A percentile compares a stretch with the other conserved stretches of the same genome.
Conservation (phyloP, 2,113 vertebrate species). For the Otis tarda region DNA sequence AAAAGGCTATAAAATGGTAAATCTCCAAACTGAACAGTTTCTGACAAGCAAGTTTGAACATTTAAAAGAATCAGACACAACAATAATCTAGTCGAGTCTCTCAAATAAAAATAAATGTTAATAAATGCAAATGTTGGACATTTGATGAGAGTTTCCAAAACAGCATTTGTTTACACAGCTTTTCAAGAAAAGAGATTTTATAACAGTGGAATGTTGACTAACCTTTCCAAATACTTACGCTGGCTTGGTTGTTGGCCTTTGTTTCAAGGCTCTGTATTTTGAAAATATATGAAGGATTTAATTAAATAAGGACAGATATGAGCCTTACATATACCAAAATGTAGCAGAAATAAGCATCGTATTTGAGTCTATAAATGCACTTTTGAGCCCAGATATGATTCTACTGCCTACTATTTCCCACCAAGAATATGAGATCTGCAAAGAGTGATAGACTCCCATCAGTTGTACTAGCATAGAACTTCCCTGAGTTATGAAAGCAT, state of each 20-base stretch:
- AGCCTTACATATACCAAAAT: neutral
- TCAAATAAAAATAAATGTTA: constrained; percentile 19
- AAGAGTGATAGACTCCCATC: neutral
- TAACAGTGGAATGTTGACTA: constrained; percentile 2
- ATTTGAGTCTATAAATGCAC: neutral
- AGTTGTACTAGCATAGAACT: neutral
- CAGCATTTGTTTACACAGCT: constrained; percentile 15
- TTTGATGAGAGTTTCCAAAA: constrained; percentile 31
- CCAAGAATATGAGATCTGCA: neutral
- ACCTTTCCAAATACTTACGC: constrained; percentile 10
- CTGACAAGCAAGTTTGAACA: neutral
- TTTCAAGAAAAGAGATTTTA: constrained; percentile 34
- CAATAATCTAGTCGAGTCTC: neutral
- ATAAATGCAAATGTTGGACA: constrained; percentile 4
- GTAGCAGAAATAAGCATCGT: neutral
- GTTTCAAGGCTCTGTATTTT: neutral
- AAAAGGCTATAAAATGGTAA: neutral
- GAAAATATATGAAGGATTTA: neutral
- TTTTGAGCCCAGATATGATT: neutral
- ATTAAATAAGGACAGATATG: neutral
- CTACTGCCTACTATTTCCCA: neutral
- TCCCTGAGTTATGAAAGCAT: neutral
- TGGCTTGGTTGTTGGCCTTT: neutral
- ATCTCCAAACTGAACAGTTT: neutral
- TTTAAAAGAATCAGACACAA: neutral